Evolutionary conservation across 37 sponge, comb jelly and placozoan genomes (phyloP), one percentile per base, ranked within the genome.

Genomic region (Tethya wilhelma): DNA sequence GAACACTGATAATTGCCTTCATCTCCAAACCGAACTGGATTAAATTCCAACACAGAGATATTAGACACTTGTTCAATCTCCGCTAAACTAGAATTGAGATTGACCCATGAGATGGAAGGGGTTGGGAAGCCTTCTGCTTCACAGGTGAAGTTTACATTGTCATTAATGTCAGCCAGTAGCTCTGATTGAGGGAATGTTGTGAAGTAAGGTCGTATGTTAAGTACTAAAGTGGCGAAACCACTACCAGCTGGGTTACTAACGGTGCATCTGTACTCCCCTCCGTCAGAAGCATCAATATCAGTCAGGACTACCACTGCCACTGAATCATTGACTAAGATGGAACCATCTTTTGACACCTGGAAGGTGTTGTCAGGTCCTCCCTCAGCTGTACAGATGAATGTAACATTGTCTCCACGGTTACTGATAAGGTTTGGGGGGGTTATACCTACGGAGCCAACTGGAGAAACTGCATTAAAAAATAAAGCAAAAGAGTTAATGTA

Each of bases 231-330:
- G 40, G 68, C 9, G 11, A 19, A 34, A 46, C 39, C 64, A 31
- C 33, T 45, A 11, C 94, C 94, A 45, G 90, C 94, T 41, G 73
- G 74, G 73, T 93, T 93, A 40, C 44, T 68, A 1, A 77, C 87
- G 4, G 43, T 46, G 66, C 94, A 93, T 1, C 34, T 78, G 63
- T 93, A 90, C 7, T 19, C 60, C 20, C 94, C 94, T 4, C 91
- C 90, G 64, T 81, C 74, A 26, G 2, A 1, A 34, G 60, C 58
- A 56, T 58, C 38, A 4, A 8, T 28, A 14, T 43, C 45, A 25
- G 30, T 1, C 30, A 72, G 33, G 28, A 20, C 12, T 29, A 49
- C 17, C 45, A 46, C 2, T 42, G 34, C 6, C 0, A 34, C n/a
- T 19, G 55, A 40, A 30, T 25, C 36, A 2, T 20, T 34, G 3